Evolutionary conservation across 2,113 vertebrate genomes (phyloP), one percentile per base, ranked within the genome.

Genomic region (Psilopsiagon aurifrons): DNA sequence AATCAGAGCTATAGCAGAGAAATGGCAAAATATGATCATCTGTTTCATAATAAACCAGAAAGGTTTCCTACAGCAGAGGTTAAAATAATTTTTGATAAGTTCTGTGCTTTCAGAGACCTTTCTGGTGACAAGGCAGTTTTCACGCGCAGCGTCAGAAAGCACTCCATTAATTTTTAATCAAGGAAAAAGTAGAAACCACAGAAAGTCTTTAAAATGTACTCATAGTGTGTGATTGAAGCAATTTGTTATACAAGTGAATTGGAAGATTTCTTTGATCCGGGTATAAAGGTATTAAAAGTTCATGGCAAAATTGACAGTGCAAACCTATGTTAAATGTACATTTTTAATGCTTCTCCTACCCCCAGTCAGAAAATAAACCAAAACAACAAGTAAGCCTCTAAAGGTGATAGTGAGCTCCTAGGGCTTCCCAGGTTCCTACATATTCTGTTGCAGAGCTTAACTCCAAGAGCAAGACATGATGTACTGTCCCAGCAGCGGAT

Each of bases 91-190:
- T 91, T 59, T 93, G 33, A 92, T 10, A 52, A 81, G 23, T 39
- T 74, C 66, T 82, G 31, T 62, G n/a, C 33, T 88, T 96, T 93
- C 63, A 51, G 63, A 82, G 41, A 35, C 24, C 59, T 91, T 95
- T 88, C 60, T 86, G 92, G 92, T 49, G 71, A 25, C 27, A 52
- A 33, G 31, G 52, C 25, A 73, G 60, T 70, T 92, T 95, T 82
- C 31, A 47, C 9, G 77, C 11, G 15, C 64, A 29, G 12, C 24
- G 7, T 52, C 60, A 85, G 66, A 85, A 96, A 94, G 25, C 33
- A 79, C 17, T 60, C 64, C 51, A 76, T 83, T n/a, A 79, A 92
- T 80, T 75, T 92, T 94, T 94, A 92, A 97, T 62, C 57, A 90
- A 84, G 13, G 13, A 17, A 64, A 59, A 75, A 74, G n/a, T 5